Conservation (phyloP, 2,888 invertebrate species). For the Trichogramma evanescens region DNA sequence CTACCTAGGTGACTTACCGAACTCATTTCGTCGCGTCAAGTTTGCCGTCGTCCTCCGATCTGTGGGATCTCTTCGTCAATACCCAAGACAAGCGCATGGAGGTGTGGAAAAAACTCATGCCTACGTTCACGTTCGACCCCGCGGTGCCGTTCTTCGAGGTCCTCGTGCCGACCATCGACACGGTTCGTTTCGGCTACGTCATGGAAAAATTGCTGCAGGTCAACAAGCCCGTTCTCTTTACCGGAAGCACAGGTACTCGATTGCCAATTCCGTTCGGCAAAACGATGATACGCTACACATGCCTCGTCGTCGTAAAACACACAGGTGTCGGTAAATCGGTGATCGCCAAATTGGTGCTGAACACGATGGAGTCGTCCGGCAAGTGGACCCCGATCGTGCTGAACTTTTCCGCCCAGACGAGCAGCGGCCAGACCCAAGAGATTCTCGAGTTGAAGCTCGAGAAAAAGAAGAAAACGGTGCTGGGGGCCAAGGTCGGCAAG, state of each 20-base stretch:
- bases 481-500: constrained; percentile 79
- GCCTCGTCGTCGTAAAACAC: neutral
- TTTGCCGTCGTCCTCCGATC: constrained; percentile 60
- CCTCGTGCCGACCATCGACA: constrained; percentile 85
- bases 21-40: constrained; percentile 46
- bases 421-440: constrained; percentile 74
- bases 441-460: constrained; percentile 82
- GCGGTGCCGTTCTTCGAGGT: constrained; percentile 78
- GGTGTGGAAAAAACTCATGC: constrained; percentile 72
- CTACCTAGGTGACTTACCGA: neutral
- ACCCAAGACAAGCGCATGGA: constrained; percentile 64
- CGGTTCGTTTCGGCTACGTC: constrained; percentile 76
- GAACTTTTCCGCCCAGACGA: constrained; percentile 89
- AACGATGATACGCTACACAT: neutral
- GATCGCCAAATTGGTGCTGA: constrained; percentile 69
- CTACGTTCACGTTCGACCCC: constrained; percentile 64
- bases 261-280: neutral
- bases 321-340: constrained; percentile 85
- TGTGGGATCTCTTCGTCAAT: constrained; percentile 75
- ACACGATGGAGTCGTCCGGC: constrained; percentile 55
- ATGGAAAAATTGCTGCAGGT: constrained; percentile 67
- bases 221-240: constrained; percentile 74
- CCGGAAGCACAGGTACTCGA: constrained; percentile 74
- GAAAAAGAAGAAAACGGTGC: constrained; percentile 68
- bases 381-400: constrained; percentile 69